Base-by-base conservation (phyloP, 2,888 invertebrate genomes). In the Drosophila macrospina region DNA sequence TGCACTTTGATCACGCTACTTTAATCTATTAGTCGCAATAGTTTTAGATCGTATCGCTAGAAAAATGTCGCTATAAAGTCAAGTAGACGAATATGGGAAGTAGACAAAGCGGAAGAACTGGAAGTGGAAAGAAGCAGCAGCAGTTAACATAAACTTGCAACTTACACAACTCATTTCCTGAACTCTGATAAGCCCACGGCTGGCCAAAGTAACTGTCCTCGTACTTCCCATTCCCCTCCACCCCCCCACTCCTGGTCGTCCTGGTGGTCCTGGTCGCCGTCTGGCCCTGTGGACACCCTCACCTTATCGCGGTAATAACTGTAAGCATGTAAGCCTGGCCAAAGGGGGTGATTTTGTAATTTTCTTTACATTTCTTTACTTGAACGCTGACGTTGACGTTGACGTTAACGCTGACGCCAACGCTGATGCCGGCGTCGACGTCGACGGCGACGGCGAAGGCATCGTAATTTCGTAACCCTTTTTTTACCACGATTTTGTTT, bases 321-420 rank as follows among this genome's bases (percentile, higher is more conserved):
- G 89, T 84, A 83, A 83, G 83, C 83, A 83, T 88, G 83, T 83
- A 83, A 83, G 83, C 83, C 87, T 88, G 85, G 89, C 87, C 89
- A 65, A 88, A 84, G 87, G 83, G 82, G 83, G 68, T 88, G 89
- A 83, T 83, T 83, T 88, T 89, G 74, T 88, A 83, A 88, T 88
- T 83, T 83, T 83, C 83, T 88, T 83, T 84, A 88, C 89, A 83
- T 88, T 83, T 83, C 83, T 84, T 88, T 80, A 71, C 80, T 76
- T 62, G 59, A 42, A 73, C 68, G 74, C 11, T 57, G 36, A 30
- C 36, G 51, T 16, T n/a, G 60, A 1, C 5, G 30, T 16, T 20
- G 20, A 20, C 20, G 20, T 20, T 20, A 20, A 20, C 26, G 37
- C 1, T n/a, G 13, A 34, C 45, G 50, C 4, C 5, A 34, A 8